Percentiles rank a stretch among this genome's conserved stretches.
phyloP scores from a whole-genome alignment of 2,797 vertebrate species.

The Muscicapa comitata region DNA sequence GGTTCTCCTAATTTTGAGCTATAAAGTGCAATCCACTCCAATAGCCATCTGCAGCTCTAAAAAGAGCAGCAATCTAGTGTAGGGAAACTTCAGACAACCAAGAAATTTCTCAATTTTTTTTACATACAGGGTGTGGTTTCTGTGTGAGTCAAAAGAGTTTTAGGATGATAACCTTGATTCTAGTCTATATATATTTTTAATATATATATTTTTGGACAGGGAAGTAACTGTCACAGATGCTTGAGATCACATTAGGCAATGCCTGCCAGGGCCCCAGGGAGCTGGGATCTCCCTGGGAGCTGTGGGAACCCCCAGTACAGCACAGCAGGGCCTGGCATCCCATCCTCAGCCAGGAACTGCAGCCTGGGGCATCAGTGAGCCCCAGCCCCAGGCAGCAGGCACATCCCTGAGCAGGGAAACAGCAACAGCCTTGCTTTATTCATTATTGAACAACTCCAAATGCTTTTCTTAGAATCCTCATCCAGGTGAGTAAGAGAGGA shows the following conservation, averaged over 20 bases:
- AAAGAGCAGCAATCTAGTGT: neutral
- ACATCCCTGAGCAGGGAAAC: neutral
- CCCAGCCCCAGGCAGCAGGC: accelerated
- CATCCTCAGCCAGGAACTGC: neutral
- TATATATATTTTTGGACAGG: accelerated
- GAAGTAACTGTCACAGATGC: accelerated
- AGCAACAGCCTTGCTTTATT: neutral
- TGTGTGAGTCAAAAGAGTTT: neutral
- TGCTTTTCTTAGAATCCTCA: neutral
- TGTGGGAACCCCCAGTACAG: neutral
- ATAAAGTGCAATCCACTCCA: neutral
- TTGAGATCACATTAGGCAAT: neutral
- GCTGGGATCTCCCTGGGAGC: accelerated
- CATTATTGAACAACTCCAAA: neutral
- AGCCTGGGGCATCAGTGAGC: neutral
- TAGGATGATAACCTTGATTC: neutral
- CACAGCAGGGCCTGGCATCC: neutral
- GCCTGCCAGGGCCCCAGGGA: accelerated
- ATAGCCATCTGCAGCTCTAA: neutral
- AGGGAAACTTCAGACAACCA: neutral
- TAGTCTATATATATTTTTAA: neutral
- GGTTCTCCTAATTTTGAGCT: neutral
- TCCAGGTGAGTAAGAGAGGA: neutral
- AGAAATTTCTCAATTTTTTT: neutral
- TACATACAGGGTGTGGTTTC: neutral